phyloP scores from a whole-genome alignment of 2,888 invertebrate species.

The Invenusta paracnida region DNA sequence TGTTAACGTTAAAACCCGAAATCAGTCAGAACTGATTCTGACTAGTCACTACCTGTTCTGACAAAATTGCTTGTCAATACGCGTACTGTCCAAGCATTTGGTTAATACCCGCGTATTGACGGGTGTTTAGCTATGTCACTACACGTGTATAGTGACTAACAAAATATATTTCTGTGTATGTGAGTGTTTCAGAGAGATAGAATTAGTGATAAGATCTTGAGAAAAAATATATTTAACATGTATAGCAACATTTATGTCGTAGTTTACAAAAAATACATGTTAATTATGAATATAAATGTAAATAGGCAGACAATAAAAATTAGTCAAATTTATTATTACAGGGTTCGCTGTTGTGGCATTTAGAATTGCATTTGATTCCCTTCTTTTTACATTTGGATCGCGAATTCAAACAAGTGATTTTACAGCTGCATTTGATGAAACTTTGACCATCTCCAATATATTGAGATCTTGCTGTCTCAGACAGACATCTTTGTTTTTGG shows the following conservation, averaged over 20 bases:
- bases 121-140: background rate
- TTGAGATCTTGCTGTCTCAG: background rate
- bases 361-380: background rate
- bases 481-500: background rate
- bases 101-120: background rate
- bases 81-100: background rate
- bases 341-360: background rate
- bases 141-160: background rate
- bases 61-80: background rate
- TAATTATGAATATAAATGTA: background rate
- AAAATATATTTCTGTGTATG: background rate
- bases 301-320: background rate
- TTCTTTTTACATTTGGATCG: background rate
- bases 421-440: background rate
- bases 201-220: background rate
- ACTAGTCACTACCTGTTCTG: background rate
- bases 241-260: background rate
- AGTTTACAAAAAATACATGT: background rate
- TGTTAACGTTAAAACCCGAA: background rate
- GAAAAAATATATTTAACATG: too few relatives aligned
- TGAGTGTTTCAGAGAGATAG: background rate
- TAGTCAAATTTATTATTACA: background rate
- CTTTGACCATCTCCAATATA: background rate
- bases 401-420: background rate
- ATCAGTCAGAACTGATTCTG: background rate